Percentiles rank a stretch among this genome's conserved stretches.
Conservation (phyloP, 2,888 invertebrate species). For the Metopia argyrocephala region DNA sequence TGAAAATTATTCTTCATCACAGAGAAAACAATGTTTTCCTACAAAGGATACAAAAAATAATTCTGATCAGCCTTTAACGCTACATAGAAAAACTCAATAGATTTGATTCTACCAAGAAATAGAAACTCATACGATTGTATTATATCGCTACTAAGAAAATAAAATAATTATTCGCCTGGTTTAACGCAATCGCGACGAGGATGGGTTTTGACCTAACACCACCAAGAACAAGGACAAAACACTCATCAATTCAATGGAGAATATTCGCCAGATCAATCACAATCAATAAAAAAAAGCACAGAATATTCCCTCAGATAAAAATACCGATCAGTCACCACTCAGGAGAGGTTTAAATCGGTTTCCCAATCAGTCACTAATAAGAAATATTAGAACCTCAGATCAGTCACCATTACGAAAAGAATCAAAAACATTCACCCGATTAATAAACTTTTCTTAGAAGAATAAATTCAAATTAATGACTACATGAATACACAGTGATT, state of each 20-base stretch:
- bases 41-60: not conserved
- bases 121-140: not conserved
- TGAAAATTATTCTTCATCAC: constrained; percentile 30
- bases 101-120: constrained; percentile 27
- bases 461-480: constrained; percentile 16
- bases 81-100: too few species aligned
- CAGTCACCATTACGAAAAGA: constrained; percentile 38
- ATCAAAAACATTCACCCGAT: not conserved
- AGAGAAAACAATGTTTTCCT: not conserved
- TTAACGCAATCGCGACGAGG: too few species aligned
- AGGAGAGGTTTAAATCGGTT: constrained; percentile 12
- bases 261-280: constrained; percentile 52
- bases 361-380: constrained; percentile 42
- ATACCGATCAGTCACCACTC: constrained; percentile 59
- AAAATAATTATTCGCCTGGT: not conserved
- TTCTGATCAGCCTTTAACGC: too few species aligned
- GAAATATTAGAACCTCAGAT: constrained; percentile 19
- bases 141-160: not conserved
- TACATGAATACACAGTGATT: constrained; percentile 5
- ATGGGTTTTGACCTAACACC: constrained; percentile 34
- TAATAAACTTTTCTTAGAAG: constrained; percentile 48
- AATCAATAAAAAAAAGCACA: constrained; percentile 29
- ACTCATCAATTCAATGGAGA: constrained; percentile 20
- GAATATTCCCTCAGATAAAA: not conserved
- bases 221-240: constrained; percentile 15